Percentiles rank a stretch among this genome's conserved stretches.
Evolutionary conservation across 1,140 invertebrate species (phyloP).

Genomic region (Drosophila bocki): DNA sequence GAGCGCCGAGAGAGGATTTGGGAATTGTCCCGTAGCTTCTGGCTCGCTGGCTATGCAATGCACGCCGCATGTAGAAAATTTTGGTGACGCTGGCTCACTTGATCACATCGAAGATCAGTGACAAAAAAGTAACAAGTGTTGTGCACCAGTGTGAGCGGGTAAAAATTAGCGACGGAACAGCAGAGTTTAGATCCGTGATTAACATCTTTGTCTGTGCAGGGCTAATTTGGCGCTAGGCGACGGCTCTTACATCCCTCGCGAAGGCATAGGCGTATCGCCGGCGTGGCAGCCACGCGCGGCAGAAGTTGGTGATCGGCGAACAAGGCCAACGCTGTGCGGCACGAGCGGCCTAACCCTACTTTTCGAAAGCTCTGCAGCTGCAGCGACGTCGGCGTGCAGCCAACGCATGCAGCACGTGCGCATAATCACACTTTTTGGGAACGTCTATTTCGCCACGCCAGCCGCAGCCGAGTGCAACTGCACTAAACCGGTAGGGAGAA

Average conservation of each 20-base stretch:
- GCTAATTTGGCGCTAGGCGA: not conserved
- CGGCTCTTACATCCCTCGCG: not conserved
- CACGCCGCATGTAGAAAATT: not conserved
- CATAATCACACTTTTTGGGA: no score
- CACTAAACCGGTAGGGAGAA: no score
- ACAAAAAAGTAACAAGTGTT: no score
- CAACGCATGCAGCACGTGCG: no score
- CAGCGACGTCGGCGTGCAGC: no score
- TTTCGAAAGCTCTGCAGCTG: no score
- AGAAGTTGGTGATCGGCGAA: no score
- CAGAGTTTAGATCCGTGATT: not conserved
- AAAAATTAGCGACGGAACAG: not conserved
- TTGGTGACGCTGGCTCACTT: not conserved
- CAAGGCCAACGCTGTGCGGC: no score
- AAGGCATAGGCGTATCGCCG: not conserved
- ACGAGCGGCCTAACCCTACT: no score
- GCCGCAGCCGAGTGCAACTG: no score
- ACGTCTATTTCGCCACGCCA: no score
- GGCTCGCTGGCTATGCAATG: not conserved
- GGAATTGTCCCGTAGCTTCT: not conserved
- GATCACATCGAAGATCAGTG: not conserved
- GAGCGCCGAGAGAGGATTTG: not conserved
- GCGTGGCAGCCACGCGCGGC: no score
- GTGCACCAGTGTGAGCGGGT: not conserved
- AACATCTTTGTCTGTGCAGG: not conserved